Evolutionary conservation across 2,888 invertebrate species (phyloP).

Genomic region (Drosophila meridiana): DNA sequence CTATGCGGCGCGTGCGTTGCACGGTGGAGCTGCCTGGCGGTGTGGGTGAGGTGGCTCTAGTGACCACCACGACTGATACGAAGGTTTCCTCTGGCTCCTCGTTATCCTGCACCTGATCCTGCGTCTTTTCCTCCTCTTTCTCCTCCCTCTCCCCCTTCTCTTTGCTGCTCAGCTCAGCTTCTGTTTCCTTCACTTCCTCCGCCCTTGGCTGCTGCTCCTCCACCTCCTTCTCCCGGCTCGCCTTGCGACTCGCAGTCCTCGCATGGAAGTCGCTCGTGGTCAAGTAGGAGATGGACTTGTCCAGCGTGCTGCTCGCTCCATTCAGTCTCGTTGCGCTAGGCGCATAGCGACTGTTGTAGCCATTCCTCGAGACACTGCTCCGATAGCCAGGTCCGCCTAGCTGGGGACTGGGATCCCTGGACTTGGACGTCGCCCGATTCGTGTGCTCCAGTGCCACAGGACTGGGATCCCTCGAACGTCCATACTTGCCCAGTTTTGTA

Average conservation of each 20-base stretch:
- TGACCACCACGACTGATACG: slow-evolving; percentile 88
- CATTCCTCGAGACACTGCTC: slow-evolving; percentile 59
- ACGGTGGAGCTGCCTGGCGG: slow-evolving; percentile 88
- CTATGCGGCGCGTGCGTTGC: slow-evolving; percentile 88
- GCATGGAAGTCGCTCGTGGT: slow-evolving; percentile 84
- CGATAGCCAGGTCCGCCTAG: slow-evolving; percentile 84
- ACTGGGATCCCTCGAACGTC: slow-evolving; percentile 83
- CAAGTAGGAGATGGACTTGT: slow-evolving; percentile 83
- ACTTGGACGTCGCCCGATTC: slow-evolving; percentile 83
- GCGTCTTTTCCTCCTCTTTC: background rate
- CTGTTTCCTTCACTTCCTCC: slow-evolving; percentile 11
- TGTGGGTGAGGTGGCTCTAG: slow-evolving; percentile 92
- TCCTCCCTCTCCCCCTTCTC: background rate
- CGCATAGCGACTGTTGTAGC: slow-evolving; percentile 61
- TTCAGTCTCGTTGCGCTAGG: slow-evolving; percentile 34
- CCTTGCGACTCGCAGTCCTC: slow-evolving; percentile 80
- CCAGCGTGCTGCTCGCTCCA: slow-evolving; percentile 49
- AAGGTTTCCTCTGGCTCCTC: slow-evolving; percentile 74
- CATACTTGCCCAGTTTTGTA: slow-evolving; percentile 78
- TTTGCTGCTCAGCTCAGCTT: slow-evolving; percentile 14
- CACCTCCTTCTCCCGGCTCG: slow-evolving; percentile 83
- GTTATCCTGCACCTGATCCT: background rate
- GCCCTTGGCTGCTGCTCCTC: slow-evolving; percentile 42
- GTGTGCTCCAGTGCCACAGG: slow-evolving; percentile 83
- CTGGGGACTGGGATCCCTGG: slow-evolving; percentile 87